Conservation (phyloP, 2,113 vertebrate genomes). For the Hippoglossus stenolepis region DNA sequence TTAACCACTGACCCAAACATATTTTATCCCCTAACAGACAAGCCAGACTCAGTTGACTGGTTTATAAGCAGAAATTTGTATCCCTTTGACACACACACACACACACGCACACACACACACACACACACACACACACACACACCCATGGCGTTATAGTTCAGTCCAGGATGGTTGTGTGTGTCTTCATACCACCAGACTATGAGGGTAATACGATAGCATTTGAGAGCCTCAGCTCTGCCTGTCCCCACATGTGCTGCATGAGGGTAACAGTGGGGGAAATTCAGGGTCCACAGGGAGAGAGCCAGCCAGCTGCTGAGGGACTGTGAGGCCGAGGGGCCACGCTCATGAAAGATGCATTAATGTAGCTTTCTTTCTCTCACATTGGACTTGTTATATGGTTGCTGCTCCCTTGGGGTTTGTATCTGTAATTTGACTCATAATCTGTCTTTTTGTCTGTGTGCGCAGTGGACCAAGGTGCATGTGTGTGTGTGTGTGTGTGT, state of each 20-base stretch:
- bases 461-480: background rate
- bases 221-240: background rate
- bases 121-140: conserved; percentile 10
- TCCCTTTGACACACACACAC: background rate
- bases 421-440: conserved; percentile 48
- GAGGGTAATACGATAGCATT: conserved; percentile 19
- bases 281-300: background rate
- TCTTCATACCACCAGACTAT: background rate
- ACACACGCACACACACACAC: conserved; percentile 8
- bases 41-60: too few species aligned
- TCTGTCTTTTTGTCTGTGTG: conserved; percentile 18
- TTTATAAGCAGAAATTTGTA: too few species aligned
- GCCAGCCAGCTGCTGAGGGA: conserved; percentile 20
- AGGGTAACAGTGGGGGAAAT: background rate
- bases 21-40: background rate
- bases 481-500: conserved; percentile 1
- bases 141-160: conserved; percentile 5
- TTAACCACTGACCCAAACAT: background rate
- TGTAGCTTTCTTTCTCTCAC: conserved; percentile 49
- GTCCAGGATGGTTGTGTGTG: background rate
- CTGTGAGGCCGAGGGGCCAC: conserved; percentile 34
- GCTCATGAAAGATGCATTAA: conserved; percentile 74
- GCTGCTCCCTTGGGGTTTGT: conserved; percentile 30
- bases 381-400: conserved; percentile 44
- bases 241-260: conserved; percentile 4